phyloP scores from a whole-genome alignment of 2,888 invertebrate genomes.

The Eretmocerus hayati region DNA sequence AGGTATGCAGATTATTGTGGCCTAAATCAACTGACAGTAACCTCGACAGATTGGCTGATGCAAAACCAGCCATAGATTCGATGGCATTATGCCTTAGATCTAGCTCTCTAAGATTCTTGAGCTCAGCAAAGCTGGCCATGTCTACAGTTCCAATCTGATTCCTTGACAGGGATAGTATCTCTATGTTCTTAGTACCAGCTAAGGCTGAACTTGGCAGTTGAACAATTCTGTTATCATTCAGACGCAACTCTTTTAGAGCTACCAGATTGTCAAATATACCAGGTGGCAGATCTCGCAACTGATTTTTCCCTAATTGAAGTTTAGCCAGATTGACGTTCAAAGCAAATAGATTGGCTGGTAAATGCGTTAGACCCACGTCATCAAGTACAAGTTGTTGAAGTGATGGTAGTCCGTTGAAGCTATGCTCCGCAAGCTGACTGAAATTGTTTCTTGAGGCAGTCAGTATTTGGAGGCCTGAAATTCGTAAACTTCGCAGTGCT shows the following conservation, averaged over 20 bases:
- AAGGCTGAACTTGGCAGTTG: conserved; percentile 75
- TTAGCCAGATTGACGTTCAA: conserved; percentile 70
- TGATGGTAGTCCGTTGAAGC: conserved; percentile 71
- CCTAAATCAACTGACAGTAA: conserved; percentile 69
- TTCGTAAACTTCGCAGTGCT: conserved; percentile 64
- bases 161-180: conserved; percentile 61
- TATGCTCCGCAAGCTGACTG: conserved; percentile 61
- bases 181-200: conserved; percentile 66
- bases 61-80: conserved; percentile 71
- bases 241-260: conserved; percentile 66
- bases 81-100: conserved; percentile 71
- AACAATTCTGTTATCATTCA: conserved; percentile 64
- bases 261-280: conserved; percentile 68
- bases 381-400: conserved; percentile 67
- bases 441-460: conserved; percentile 74
- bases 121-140: conserved; percentile 67
- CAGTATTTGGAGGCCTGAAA: conserved; percentile 67
- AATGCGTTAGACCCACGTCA: conserved; percentile 60
- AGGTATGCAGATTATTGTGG: conserved; percentile 64
- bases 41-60: conserved; percentile 70
- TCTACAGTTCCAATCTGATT: conserved; percentile 67
- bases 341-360: conserved; percentile 66
- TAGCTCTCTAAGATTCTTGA: conserved; percentile 67
- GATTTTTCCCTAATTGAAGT: conserved; percentile 68
- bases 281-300: conserved; percentile 61